Evolutionary conservation across 2,797 vertebrate species (phyloP).

Genomic region (Silurus aristotelis): DNA sequence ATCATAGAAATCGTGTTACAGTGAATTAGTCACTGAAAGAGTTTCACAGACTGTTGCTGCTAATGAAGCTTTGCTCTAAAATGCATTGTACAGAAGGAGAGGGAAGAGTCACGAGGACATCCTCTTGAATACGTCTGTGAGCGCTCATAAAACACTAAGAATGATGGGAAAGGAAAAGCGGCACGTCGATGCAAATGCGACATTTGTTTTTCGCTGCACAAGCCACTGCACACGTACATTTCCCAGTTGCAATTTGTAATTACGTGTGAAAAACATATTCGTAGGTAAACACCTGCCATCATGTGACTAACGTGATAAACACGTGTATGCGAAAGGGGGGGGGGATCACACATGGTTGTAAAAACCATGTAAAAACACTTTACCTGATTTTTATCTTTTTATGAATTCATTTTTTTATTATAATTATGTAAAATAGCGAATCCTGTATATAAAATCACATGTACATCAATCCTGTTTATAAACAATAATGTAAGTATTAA

Average conservation of each 20-base stretch:
- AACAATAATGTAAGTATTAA: background rate
- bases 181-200: slow-evolving; percentile 25
- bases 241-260: background rate
- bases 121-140: slow-evolving; percentile 48
- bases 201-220: background rate
- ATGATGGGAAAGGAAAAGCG: slow-evolving; percentile 50
- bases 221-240: background rate
- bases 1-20: slow-evolving; percentile 10
- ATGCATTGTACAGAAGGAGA: background rate
- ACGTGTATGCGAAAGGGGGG: background rate
- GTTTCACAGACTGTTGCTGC: background rate
- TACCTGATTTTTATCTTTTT: too few relatives aligned
- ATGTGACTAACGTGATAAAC: background rate
- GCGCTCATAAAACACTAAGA: slow-evolving; percentile 37
- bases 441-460: background rate
- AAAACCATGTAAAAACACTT: background rate
- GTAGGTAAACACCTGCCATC: background rate
- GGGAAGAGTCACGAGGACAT: background rate
- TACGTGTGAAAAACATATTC: background rate
- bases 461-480: background rate
- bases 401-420: too few relatives aligned
- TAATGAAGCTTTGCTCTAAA: background rate
- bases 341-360: background rate
- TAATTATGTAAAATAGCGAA: too few relatives aligned
- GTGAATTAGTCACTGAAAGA: slow-evolving; percentile 6